Percentiles rank a stretch among this genome's conserved stretches.
Conservation (phyloP, 2,888 invertebrate genomes). For the Steinernema carpocapsae region DNA sequence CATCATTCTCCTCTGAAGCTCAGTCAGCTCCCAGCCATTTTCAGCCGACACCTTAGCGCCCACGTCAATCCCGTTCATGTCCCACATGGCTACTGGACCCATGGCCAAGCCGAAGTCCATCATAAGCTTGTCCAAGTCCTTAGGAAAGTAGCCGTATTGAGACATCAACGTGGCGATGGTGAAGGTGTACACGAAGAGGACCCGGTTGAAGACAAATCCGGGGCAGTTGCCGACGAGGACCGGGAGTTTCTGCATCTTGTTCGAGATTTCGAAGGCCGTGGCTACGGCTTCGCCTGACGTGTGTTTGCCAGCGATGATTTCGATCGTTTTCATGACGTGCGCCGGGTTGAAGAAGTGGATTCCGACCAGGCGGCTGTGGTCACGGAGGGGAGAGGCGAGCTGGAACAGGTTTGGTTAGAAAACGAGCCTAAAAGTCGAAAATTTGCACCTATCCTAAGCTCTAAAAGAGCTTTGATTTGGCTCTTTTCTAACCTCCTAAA, state of each 20-base stretch:
- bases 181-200: conserved; percentile 43
- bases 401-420: too few relatives aligned
- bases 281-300: conserved; percentile 70
- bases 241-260: conserved; percentile 68
- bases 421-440: too few relatives aligned
- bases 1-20: conserved; percentile 48
- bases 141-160: conserved; percentile 37
- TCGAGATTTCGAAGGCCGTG: conserved; percentile 69
- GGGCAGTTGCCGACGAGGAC: conserved; percentile 60
- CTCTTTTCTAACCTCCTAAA: too few relatives aligned
- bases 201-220: conserved; percentile 58
- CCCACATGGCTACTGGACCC: conserved; percentile 58
- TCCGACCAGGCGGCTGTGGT: conserved; percentile 69
- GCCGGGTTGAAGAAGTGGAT: conserved; percentile 71
- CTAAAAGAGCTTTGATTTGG: too few relatives aligned
- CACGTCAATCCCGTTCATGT: conserved; percentile 61
- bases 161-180: conserved; percentile 16
- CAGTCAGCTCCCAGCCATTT: conserved; percentile 45
- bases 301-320: conserved; percentile 69
- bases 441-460: too few relatives aligned
- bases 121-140: conserved; percentile 51
- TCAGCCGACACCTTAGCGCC: conserved; percentile 51
- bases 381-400: conserved; percentile 68
- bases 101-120: conserved; percentile 52
- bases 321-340: conserved; percentile 69